phyloP scores from a whole-genome alignment of 2,888 invertebrate genomes.

The Teleiodes luculella region DNA sequence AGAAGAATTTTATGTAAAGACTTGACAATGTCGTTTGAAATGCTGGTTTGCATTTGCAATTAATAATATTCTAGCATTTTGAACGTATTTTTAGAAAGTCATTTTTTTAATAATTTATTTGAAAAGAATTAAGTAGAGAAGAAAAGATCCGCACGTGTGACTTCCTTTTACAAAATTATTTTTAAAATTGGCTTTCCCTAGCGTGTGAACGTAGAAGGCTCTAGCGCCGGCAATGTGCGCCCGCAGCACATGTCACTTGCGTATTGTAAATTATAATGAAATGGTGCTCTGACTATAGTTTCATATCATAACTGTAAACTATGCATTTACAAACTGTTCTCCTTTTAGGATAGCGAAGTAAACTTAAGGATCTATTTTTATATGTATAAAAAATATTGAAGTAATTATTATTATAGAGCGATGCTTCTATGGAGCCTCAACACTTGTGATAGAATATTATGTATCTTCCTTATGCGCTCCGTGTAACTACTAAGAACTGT shows the following conservation, averaged over 20 bases:
- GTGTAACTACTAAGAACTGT: background rate
- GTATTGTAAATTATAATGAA: constrained; percentile 37
- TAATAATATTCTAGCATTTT: no score
- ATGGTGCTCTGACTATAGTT: constrained; percentile 73
- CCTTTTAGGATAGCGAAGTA: constrained; percentile 53
- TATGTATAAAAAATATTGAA: constrained; percentile 42
- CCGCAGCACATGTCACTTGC: constrained; percentile 3
- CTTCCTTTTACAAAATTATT: no score
- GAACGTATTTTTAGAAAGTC: no score
- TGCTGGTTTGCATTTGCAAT: no score
- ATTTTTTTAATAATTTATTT: no score
- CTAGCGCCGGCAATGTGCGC: constrained; percentile 7
- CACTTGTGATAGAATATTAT: constrained; percentile 18
- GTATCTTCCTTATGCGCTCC: constrained; percentile 9
- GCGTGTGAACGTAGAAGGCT: constrained; percentile 9
- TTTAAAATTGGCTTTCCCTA: no score
- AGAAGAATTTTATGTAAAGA: no score
- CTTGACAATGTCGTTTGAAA: no score
- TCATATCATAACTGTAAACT: constrained; percentile 72
- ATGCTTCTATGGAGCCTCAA: constrained; percentile 14
- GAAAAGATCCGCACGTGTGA: no score
- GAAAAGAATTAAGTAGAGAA: no score
- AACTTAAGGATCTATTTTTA: constrained; percentile 67
- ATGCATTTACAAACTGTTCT: constrained; percentile 66
- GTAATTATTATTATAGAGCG: constrained; percentile 2